phyloP scores from a whole-genome alignment of 2,888 invertebrate genomes.

The Limnephilus marmoratus region DNA sequence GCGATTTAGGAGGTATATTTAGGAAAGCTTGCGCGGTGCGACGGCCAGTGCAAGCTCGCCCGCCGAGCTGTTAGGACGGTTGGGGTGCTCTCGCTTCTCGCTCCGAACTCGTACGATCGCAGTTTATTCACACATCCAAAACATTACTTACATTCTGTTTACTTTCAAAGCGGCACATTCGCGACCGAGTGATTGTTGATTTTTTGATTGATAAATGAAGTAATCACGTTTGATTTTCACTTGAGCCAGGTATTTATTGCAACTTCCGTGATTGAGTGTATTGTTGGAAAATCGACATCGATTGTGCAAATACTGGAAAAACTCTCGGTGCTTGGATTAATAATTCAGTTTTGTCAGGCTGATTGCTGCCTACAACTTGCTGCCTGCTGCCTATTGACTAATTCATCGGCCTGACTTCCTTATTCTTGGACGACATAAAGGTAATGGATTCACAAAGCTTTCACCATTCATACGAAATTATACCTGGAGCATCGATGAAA shows the following conservation, averaged over 20 bases:
- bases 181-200: constrained; percentile 3
- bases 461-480: not conserved
- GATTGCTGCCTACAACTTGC: not conserved
- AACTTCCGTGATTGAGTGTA: constrained; percentile 57
- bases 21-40: constrained; percentile 71
- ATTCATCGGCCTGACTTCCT: constrained; percentile 40
- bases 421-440: constrained; percentile 48
- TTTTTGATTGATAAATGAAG: not conserved
- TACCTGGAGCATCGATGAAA: not conserved
- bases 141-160: constrained; percentile 34
- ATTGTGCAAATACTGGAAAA: constrained; percentile 57
- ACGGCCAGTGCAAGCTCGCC: constrained; percentile 73
- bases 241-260: constrained; percentile 26
- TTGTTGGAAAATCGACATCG: constrained; percentile 54
- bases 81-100: constrained; percentile 68
- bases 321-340: constrained; percentile 58
- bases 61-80: constrained; percentile 71
- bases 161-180: constrained; percentile 18
- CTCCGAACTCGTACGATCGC: constrained; percentile 63
- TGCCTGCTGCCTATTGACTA: constrained; percentile 41
- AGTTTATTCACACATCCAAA: constrained; percentile 36
- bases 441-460: constrained; percentile 47
- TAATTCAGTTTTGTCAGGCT: constrained; percentile 51
- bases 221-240: not conserved
- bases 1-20: constrained; percentile 72